Conservation (phyloP, 2,888 invertebrate genomes). For the Drosophila anomelani region DNA sequence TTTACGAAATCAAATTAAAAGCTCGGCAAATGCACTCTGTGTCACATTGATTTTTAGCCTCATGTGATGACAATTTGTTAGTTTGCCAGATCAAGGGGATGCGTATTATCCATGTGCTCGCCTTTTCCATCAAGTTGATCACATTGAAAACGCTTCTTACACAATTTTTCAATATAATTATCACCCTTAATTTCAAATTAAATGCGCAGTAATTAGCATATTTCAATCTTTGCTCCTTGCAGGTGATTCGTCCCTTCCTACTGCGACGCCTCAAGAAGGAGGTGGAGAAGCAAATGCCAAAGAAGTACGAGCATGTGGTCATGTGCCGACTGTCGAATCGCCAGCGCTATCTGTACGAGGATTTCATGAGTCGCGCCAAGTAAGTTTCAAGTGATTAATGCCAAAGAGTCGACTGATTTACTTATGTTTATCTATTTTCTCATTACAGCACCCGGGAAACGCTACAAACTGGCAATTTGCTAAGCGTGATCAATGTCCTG, state of each 20-base stretch:
- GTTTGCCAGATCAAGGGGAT: slow-evolving; percentile 65
- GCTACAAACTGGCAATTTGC: slow-evolving; percentile 94
- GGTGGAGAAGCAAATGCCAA: slow-evolving; percentile 98
- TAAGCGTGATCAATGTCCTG: slow-evolving; percentile 97
- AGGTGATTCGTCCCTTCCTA: slow-evolving; percentile 97
- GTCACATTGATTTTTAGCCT: slow-evolving; percentile 51
- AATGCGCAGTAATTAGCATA: slow-evolving; percentile 6
- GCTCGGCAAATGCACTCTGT: slow-evolving; percentile 71
- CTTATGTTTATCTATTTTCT: not conserved
- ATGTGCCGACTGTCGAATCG: slow-evolving; percentile 97
- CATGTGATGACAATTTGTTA: slow-evolving; percentile 74
- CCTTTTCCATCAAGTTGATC: slow-evolving; percentile 15
- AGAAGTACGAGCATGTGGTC: slow-evolving; percentile 97
- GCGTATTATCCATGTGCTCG: slow-evolving; percentile 66
- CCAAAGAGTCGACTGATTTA: not conserved
- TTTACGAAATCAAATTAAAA: not conserved
- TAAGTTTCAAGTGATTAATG: slow-evolving; percentile 85
- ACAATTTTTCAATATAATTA: not conserved
- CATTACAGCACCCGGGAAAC: slow-evolving; percentile 94
- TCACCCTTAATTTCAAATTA: not conserved
- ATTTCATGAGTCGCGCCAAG: slow-evolving; percentile 99
- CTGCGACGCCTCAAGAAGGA: slow-evolving; percentile 95
- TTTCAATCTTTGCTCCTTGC: slow-evolving; percentile 19
- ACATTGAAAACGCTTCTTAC: slow-evolving; percentile 59
- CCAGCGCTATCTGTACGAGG: slow-evolving; percentile 98